These are phyloP conservation scores for Prostheceraeus crozeri DNA, from an alignment of 2,888 invertebrate species.

Conservation along the genomic window DNA sequence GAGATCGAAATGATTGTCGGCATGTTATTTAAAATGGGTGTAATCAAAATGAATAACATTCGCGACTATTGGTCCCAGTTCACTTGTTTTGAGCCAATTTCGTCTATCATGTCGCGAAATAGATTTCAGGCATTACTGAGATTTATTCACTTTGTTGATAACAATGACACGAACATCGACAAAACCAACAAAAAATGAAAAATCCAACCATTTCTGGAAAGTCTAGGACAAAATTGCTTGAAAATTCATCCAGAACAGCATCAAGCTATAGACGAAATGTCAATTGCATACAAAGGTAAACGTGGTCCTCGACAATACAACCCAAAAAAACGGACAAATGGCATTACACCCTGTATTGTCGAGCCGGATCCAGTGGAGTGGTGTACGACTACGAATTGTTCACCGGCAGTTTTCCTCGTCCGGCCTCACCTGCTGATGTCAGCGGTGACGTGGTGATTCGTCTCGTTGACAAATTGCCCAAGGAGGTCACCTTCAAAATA, in stretches of 20 bases:
- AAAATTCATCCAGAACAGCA: conserved; percentile 12
- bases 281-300: conserved; percentile 3
- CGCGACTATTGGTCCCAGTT: conserved; percentile 17
- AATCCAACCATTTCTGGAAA: conserved; percentile 7
- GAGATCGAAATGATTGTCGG: conserved; percentile 33
- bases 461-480: background rate
- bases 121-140: conserved; percentile 19
- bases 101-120: conserved; percentile 18
- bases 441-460: background rate
- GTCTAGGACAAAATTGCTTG: background rate
- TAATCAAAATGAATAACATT: conserved; percentile 32
- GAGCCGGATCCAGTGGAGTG: conserved; percentile 20
- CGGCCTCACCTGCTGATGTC: background rate
- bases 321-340: conserved; percentile 34
- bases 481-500: background rate
- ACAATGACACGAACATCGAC: background rate
- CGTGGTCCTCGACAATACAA: conserved; percentile 12
- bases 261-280: conserved; percentile 12
- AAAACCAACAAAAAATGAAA: conserved; percentile 23
- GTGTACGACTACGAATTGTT: conserved; percentile 3
- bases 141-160: conserved; percentile 31
- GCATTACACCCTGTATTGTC: conserved; percentile 37
- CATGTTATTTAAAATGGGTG: conserved; percentile 36
- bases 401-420: background rate
- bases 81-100: conserved; percentile 24